phyloP scores from a whole-genome alignment of 92 coral and sea anemone species.

The Anthopleura xanthogrammica region DNA sequence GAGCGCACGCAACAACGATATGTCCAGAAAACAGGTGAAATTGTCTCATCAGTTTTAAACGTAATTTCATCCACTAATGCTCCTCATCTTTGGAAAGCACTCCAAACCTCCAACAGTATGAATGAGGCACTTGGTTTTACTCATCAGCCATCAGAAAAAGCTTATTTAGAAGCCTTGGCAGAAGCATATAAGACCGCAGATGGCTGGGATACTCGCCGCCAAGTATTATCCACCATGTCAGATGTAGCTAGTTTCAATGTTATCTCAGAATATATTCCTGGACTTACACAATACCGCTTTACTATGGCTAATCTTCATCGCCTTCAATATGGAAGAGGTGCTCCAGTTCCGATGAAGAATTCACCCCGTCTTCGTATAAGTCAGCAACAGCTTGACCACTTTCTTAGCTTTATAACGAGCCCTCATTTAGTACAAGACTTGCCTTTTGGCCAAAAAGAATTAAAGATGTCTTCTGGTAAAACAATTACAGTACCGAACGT shows the following conservation, averaged over 20 bases:
- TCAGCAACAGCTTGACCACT: too few species aligned
- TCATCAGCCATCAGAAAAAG: not conserved
- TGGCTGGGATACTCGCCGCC: not conserved
- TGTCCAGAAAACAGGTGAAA: not conserved
- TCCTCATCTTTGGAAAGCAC: not conserved
- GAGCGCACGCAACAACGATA: not conserved
- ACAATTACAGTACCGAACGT: too few species aligned
- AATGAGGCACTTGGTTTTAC: not conserved
- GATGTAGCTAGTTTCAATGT: not conserved
- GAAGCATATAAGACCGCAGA: not conserved
- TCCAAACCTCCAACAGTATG: not conserved
- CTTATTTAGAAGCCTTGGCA: not conserved
- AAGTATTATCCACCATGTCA: not conserved
- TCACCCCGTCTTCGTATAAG: too few species aligned
- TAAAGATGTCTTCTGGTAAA: too few species aligned
- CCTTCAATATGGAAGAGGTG: too few species aligned
- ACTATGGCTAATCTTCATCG: too few species aligned
- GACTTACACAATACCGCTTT: too few species aligned
- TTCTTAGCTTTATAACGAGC: too few species aligned
- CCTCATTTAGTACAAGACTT: too few species aligned
- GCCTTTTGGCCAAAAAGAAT: too few species aligned
- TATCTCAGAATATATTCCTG: not conserved
- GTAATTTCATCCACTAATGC: not conserved
- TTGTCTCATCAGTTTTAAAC: not conserved
- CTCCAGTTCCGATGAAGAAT: too few species aligned